Percentiles rank a stretch among this genome's conserved stretches.
Evolutionary conservation across 2,888 invertebrate species (phyloP).

Genomic region (Lasioglossum vierecki): DNA sequence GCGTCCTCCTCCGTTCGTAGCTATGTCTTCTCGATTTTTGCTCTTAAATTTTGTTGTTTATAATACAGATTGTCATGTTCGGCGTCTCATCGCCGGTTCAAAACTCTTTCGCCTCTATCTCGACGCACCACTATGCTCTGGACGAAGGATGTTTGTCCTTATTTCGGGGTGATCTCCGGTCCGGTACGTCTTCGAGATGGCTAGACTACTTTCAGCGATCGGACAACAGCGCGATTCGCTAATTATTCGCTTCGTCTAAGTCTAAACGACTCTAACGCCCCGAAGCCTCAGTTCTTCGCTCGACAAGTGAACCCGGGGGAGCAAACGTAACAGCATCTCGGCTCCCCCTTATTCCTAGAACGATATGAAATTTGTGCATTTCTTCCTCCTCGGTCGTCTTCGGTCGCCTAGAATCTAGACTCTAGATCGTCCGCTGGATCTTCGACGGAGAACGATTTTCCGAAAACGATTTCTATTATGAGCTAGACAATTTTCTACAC

Average conservation of each 20-base stretch:
- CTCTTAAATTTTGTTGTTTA: constrained; percentile 55
- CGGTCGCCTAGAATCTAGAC: neutral
- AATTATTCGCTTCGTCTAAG: constrained; percentile 44
- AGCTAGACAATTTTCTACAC: constrained; percentile 17
- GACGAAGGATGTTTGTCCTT: neutral
- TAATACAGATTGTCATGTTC: constrained; percentile 82
- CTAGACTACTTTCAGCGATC: constrained; percentile 32
- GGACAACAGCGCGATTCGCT: neutral
- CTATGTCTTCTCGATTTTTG: constrained; percentile 33
- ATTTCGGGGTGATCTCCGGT: neutral
- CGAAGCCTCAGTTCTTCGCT: neutral
- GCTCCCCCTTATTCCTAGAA: constrained; percentile 26
- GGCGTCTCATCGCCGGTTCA: constrained; percentile 71
- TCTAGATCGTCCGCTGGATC: neutral
- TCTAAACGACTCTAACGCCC: constrained; percentile 57
- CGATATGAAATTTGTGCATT: constrained; percentile 75
- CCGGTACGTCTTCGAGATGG: neutral
- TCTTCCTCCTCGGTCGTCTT: constrained; percentile 8
- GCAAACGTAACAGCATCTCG: neutral
- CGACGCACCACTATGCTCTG: neutral
- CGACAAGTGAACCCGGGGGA: neutral
- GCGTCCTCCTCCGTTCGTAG: constrained; percentile 52
- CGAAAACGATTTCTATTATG: constrained; percentile 11
- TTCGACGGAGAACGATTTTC: neutral
- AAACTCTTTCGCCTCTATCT: constrained; percentile 11